A percentile compares a stretch with the other conserved stretches of the same genome.
Evolutionary conservation across 2,888 invertebrate genomes (phyloP).

Genomic region (Chaitophorus viminalis): DNA sequence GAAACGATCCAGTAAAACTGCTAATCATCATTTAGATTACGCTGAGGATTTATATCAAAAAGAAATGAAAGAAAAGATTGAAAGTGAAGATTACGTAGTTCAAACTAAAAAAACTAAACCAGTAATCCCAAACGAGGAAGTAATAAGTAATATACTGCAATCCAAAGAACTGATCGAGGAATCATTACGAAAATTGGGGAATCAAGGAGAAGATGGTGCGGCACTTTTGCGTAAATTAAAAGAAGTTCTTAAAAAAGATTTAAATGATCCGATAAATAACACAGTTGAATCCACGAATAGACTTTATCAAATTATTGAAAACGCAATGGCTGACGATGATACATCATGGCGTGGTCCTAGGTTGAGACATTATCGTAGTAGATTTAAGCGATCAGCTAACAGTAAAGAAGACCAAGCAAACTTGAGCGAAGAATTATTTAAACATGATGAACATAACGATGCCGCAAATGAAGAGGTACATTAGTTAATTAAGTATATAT

Average conservation of each 20-base stretch:
- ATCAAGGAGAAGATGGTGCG: constrained; percentile 69
- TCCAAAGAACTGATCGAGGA: constrained; percentile 63
- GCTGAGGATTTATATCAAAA: constrained; percentile 64
- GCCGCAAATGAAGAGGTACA: constrained; percentile 74
- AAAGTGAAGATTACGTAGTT: constrained; percentile 60
- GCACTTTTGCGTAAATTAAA: constrained; percentile 55
- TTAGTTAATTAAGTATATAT: neutral
- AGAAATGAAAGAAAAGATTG: constrained; percentile 55
- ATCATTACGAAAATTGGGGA: constrained; percentile 69
- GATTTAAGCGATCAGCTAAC: constrained; percentile 64
- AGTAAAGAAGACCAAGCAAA: constrained; percentile 70
- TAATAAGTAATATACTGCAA: constrained; percentile 47
- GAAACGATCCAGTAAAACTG: constrained; percentile 63
- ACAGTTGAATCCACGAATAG: constrained; percentile 66
- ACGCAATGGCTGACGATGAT: constrained; percentile 51
- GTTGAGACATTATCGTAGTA: constrained; percentile 66
- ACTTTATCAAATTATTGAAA: constrained; percentile 38
- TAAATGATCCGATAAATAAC: constrained; percentile 69
- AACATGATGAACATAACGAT: constrained; percentile 74
- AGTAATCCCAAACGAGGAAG: constrained; percentile 15
- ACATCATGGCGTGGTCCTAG: constrained; percentile 64
- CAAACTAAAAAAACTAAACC: constrained; percentile 55
- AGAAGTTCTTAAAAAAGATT: constrained; percentile 65
- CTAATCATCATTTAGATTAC: constrained; percentile 64
- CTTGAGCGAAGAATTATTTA: constrained; percentile 70